Percentiles rank a stretch among this genome's conserved stretches.
Conservation (phyloP, 2,797 vertebrate species). For the Allobates femoralis region DNA sequence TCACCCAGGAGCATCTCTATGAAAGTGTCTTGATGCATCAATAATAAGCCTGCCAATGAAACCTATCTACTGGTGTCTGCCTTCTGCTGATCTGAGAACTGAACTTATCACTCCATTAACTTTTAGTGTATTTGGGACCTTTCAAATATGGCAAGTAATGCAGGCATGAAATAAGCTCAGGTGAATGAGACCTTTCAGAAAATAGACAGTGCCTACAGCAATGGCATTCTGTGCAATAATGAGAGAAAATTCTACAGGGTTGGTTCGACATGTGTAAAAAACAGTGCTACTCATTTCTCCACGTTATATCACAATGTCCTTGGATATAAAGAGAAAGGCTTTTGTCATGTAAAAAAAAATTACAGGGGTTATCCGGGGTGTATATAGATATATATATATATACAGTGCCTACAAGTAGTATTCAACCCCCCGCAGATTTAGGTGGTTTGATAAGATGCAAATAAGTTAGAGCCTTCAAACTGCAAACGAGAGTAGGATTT, state of each 20-base stretch:
- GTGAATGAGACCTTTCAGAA: neutral
- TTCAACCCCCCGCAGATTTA: too few relatives aligned
- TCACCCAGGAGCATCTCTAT: neutral
- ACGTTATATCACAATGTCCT: too few relatives aligned
- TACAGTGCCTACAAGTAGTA: too few relatives aligned
- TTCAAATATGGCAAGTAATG: neutral
- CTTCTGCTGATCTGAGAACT: neutral
- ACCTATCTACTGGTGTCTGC: neutral
- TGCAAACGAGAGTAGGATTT: too few relatives aligned
- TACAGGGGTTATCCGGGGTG: too few relatives aligned
- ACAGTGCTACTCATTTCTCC: neutral
- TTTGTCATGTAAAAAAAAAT: too few relatives aligned
- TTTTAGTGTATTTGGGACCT: neutral
- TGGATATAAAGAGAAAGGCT: too few relatives aligned
- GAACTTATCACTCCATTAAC: constrained; percentile 4
- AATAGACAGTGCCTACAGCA: neutral
- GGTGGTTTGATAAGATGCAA: too few relatives aligned
- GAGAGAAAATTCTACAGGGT: neutral
- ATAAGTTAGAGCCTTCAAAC: too few relatives aligned
- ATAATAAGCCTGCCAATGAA: neutral
- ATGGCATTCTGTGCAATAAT: neutral
- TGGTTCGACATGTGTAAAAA: neutral
- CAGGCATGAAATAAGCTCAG: neutral
- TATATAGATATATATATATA: too few relatives aligned
- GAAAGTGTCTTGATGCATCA: neutral